Evolutionary conservation across 2,113 vertebrate species (phyloP).

Genomic region (Chamaetylas fuelleborni): DNA sequence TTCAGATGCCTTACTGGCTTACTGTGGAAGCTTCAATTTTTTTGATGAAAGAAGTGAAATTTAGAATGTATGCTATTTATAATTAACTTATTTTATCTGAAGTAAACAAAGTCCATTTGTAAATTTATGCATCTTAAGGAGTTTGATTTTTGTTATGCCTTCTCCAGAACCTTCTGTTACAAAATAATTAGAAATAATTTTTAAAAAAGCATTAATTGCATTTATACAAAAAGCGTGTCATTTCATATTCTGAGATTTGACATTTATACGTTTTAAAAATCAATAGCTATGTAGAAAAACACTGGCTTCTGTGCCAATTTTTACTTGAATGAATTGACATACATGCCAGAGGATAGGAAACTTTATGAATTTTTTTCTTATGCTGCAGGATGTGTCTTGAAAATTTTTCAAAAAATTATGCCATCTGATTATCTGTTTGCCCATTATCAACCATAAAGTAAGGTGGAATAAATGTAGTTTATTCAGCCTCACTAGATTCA

Average conservation of each 20-base stretch:
- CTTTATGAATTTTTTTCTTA: not conserved
- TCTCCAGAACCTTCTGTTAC: not conserved
- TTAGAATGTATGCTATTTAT: not conserved
- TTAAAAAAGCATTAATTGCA: not conserved
- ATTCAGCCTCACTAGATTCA: constrained; percentile 16
- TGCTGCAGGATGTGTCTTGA: not conserved
- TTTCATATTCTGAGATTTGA: not conserved
- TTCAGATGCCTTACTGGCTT: not conserved
- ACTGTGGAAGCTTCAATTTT: not conserved
- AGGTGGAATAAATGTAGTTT: not conserved
- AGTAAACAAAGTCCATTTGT: not conserved
- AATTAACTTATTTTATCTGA: not conserved
- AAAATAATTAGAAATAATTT: not conserved
- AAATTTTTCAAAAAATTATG: constrained; percentile 36
- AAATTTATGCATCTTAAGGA: not conserved
- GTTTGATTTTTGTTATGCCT: not conserved
- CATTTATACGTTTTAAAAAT: not conserved
- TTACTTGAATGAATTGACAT: not conserved
- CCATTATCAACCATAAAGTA: constrained; percentile 20
- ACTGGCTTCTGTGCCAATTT: not conserved
- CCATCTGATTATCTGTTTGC: constrained; percentile 42
- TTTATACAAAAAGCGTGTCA: not conserved
- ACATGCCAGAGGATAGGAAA: not conserved
- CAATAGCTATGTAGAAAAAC: not conserved
- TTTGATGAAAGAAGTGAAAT: not conserved